phyloP scores from a whole-genome alignment of 2,113 vertebrate genomes.

The Vanacampus margaritifer region DNA sequence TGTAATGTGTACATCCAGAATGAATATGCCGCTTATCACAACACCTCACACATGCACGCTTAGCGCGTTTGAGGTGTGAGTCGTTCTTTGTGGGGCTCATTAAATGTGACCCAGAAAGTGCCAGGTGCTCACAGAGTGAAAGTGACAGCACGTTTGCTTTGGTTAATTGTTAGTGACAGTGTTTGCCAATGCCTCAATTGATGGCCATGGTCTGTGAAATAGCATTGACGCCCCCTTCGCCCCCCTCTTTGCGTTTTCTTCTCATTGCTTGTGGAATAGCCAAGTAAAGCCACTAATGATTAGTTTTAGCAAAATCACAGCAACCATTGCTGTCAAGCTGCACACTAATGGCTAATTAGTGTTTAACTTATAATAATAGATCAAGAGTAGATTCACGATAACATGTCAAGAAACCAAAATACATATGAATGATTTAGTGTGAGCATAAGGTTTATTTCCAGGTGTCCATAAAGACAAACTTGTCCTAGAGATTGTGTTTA shows the following conservation, averaged over 20 bases:
- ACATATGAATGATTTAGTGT: not conserved
- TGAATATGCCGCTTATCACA: not conserved
- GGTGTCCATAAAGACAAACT: too few relatives aligned
- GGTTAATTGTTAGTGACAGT: slow-evolving; percentile 41
- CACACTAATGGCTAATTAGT: not conserved
- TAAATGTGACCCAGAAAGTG: slow-evolving; percentile 37
- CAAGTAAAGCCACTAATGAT: slow-evolving; percentile 7
- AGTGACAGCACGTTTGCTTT: slow-evolving; percentile 29
- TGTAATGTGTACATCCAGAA: not conserved
- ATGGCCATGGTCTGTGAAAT: slow-evolving; percentile 23
- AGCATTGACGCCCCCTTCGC: not conserved
- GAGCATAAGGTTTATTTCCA: not conserved
- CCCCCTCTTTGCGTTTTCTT: not conserved
- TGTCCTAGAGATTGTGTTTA: not conserved
- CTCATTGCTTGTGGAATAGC: not conserved
- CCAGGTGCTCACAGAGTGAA: slow-evolving; percentile 27
- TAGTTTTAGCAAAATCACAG: not conserved
- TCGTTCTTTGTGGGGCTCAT: slow-evolving; percentile 4
- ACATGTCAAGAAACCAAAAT: not conserved
- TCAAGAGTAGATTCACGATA: not conserved
- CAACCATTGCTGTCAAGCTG: not conserved
- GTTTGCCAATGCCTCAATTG: slow-evolving; percentile 29
- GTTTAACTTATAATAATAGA: not conserved
- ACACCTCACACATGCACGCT: not conserved
- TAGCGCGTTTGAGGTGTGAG: not conserved